Conservation (phyloP, 2,888 invertebrate species). For the Lithophane semibrunnea region DNA sequence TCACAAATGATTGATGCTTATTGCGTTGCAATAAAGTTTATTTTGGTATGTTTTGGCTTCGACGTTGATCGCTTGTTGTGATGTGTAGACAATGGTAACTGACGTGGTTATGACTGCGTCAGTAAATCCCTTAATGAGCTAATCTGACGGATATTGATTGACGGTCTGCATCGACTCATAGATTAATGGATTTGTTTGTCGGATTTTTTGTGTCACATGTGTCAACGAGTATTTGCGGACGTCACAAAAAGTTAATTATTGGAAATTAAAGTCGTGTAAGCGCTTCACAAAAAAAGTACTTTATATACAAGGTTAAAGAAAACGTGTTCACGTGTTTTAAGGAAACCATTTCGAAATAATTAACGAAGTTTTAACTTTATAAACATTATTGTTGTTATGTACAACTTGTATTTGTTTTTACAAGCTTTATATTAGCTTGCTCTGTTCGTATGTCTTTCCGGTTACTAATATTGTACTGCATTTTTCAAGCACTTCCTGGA, state of each 20-base stretch:
- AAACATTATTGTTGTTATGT: neutral
- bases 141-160: conserved; percentile 81
- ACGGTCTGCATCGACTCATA: conserved; percentile 63
- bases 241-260: conserved; percentile 40
- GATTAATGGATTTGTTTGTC: conserved; percentile 64
- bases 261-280: conserved; percentile 6
- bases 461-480: no score
- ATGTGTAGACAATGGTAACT: conserved; percentile 69
- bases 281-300: conserved; percentile 3
- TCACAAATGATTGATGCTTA: conserved; percentile 69
- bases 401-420: neutral
- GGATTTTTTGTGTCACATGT: conserved; percentile 42
- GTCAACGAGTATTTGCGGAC: conserved; percentile 11
- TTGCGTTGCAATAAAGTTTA: conserved; percentile 69
- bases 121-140: conserved; percentile 77
- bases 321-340: neutral
- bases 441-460: no score
- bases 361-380: neutral
- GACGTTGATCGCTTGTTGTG: conserved; percentile 70
- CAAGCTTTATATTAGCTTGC: no score
- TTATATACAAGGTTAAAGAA: conserved; percentile 27
- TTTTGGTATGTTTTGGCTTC: conserved; percentile 60
- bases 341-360: neutral
- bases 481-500: no score
- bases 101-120: conserved; percentile 72